Conservation (phyloP, 2,888 invertebrate species). For the Apamea crenata region DNA sequence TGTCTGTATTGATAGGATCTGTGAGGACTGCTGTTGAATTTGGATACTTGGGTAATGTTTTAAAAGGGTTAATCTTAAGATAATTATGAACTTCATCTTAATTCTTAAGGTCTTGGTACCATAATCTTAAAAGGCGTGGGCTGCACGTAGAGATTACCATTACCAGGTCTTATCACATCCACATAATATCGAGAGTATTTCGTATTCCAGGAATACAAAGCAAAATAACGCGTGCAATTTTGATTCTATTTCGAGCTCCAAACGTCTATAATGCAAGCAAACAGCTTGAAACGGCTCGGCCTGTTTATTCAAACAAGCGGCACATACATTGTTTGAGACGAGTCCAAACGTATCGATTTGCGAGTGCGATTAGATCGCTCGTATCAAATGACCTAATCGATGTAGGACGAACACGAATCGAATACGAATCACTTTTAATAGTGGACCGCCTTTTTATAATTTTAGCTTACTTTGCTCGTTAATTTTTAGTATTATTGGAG, state of each 20-base stretch:
- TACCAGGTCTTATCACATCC: not conserved
- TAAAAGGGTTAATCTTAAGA: not conserved
- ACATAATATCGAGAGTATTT: not conserved
- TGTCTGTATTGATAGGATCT: not conserved
- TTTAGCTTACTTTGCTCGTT: slow-evolving; percentile 57
- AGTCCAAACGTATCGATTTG: slow-evolving; percentile 58
- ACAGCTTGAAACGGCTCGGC: slow-evolving; percentile 33
- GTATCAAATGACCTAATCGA: slow-evolving; percentile 62
- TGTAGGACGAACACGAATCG: slow-evolving; percentile 44
- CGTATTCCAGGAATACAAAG: not conserved
- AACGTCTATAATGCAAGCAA: slow-evolving; percentile 24
- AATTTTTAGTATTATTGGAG: slow-evolving; percentile 30
- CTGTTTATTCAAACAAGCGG: slow-evolving; percentile 52
- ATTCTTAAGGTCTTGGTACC: no score
- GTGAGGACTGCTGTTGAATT: not conserved
- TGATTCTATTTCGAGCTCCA: slow-evolving; percentile 33
- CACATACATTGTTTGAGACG: slow-evolving; percentile 60
- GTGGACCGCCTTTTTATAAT: slow-evolving; percentile 42
- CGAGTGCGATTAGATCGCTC: slow-evolving; percentile 61
- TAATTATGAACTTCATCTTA: not conserved
- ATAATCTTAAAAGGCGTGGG: not conserved
- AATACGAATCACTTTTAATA: slow-evolving; percentile 60
- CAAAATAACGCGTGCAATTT: slow-evolving; percentile 32
- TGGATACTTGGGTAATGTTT: not conserved
- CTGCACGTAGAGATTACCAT: not conserved